A percentile compares a stretch with the other conserved stretches of the same genome.
These are phyloP conservation scores for Piaya cayana DNA, from an alignment of 2,113 vertebrate species.

Conservation along the genomic window DNA sequence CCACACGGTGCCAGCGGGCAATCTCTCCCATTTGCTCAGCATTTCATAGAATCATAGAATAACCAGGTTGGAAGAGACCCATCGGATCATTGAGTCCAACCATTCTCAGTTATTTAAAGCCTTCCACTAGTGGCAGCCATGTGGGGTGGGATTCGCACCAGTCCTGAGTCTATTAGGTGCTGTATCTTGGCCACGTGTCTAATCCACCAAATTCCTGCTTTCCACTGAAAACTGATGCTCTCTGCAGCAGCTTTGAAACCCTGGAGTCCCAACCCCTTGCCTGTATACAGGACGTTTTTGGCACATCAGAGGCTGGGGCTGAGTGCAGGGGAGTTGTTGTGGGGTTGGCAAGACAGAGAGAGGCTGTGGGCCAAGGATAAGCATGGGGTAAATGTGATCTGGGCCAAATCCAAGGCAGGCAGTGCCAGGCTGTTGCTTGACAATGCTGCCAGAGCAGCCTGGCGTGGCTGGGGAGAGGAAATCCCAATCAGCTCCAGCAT, in stretches of 20 bases:
- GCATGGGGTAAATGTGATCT: background rate
- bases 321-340: background rate
- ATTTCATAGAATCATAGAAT: too few species aligned
- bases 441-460: conserved; percentile 5
- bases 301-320: background rate
- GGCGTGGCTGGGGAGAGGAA: background rate
- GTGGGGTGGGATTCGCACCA: background rate
- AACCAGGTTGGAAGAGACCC: too few species aligned
- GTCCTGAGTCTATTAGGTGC: background rate
- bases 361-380: background rate
- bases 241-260: background rate
- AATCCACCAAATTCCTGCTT: background rate
- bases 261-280: background rate
- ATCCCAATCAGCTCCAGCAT: background rate
- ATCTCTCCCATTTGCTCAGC: background rate
- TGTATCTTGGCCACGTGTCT: background rate
- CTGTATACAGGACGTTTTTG: background rate
- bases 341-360: background rate
- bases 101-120: conserved; percentile 20
- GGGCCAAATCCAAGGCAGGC: background rate
- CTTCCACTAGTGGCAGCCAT: background rate
- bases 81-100: too few species aligned
- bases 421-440: background rate
- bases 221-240: background rate
- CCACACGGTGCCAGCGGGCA: background rate